Evolutionary conservation across 2,797 vertebrate species (phyloP).

Genomic region (Apogon talboti): DNA sequence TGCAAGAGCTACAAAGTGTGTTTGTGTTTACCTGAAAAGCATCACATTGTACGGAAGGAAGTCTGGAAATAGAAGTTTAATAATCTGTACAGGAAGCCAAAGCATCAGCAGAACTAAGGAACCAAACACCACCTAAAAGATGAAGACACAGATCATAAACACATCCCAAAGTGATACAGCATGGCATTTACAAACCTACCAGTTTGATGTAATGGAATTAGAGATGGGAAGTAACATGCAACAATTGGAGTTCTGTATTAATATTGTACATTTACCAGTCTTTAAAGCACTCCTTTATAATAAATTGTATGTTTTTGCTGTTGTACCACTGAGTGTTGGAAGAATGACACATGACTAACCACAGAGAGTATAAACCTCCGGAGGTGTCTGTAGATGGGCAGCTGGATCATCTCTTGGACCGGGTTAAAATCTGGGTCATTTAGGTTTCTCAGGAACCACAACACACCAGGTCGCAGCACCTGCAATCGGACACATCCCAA

Average conservation of each 20-base stretch:
- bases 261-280: no score
- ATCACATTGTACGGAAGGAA: conserved; percentile 98
- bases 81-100: conserved; percentile 95
- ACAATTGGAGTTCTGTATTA: no score
- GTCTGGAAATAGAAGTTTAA: conserved; percentile 89
- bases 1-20: neutral
- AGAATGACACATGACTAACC: conserved; percentile 80
- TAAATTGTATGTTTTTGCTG: neutral
- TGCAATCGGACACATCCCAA: conserved; percentile 54
- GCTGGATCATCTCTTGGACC: conserved; percentile 98
- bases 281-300: neutral
- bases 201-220: no score
- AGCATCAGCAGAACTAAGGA: conserved; percentile 97
- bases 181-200: no score
- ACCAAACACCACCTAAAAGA: conserved; percentile 92
- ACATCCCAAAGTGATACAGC: neutral
- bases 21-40: conserved; percentile 89
- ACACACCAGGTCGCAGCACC: conserved; percentile 95
- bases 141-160: conserved; percentile 4
- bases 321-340: neutral
- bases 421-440: conserved; percentile 98
- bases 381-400: conserved; percentile 95
- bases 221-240: no score
- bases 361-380: conserved; percentile 96
- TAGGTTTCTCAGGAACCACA: conserved; percentile 98